These are phyloP conservation scores for Calephelis nemesis DNA, from an alignment of 1,140 invertebrate species.

Conservation along the genomic window DNA sequence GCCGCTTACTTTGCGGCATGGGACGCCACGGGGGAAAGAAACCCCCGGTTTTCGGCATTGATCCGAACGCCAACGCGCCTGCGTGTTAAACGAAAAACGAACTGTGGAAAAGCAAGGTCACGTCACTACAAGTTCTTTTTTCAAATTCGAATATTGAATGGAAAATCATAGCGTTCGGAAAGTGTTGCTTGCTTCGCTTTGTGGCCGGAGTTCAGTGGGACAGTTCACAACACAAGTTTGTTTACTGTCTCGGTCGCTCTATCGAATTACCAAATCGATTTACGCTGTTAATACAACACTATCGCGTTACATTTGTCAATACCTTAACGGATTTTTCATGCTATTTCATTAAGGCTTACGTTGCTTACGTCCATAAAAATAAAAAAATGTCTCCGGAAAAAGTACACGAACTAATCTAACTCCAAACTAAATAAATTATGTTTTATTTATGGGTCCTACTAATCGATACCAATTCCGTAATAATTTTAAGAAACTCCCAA, in stretches of 20 bases:
- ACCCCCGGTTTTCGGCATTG: constrained; percentile 74
- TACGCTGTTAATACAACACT: background rate
- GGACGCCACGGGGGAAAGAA: constrained; percentile 49
- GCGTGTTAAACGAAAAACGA: constrained; percentile 73
- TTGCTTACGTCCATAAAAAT: too few relatives aligned
- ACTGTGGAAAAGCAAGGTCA: constrained; percentile 68
- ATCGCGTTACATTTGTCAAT: too few relatives aligned
- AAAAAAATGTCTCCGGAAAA: too few relatives aligned
- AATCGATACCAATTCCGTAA: too few relatives aligned
- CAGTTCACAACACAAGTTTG: constrained; percentile 31
- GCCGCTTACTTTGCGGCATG: constrained; percentile 65
- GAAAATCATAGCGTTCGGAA: constrained; percentile 61
- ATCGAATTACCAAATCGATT: constrained; percentile 9
- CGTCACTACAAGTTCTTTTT: constrained; percentile 72
- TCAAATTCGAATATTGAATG: constrained; percentile 73
- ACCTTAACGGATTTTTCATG: too few relatives aligned
- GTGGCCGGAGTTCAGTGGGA: constrained; percentile 53
- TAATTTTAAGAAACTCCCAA: too few relatives aligned
- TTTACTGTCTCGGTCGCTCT: constrained; percentile 34
- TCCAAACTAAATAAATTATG: too few relatives aligned
- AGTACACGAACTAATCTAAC: too few relatives aligned
- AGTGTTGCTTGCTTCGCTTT: constrained; percentile 48
- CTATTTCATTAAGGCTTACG: too few relatives aligned
- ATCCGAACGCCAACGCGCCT: constrained; percentile 66
- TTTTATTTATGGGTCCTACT: too few relatives aligned